Conservation (phyloP, 2,797 vertebrate genomes). For the Peromyscus attwateri region DNA sequence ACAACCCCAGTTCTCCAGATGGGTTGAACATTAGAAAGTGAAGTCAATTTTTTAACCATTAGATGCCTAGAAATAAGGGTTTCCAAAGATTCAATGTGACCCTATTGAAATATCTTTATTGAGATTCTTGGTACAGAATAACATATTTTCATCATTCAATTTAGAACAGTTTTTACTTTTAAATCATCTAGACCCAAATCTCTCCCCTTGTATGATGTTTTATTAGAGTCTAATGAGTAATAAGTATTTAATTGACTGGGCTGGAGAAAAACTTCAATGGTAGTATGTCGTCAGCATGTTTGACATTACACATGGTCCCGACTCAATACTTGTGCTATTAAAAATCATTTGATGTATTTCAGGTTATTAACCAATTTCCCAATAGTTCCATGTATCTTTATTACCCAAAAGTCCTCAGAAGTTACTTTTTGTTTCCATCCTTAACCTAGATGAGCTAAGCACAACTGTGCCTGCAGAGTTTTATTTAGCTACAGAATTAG, state of each 20-base stretch:
- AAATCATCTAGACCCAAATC: neutral
- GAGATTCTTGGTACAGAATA: neutral
- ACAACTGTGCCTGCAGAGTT: constrained; percentile 43
- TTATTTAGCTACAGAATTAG: constrained; percentile 79
- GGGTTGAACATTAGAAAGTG: neutral
- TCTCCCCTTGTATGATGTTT: neutral
- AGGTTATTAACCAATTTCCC: constrained; percentile 10
- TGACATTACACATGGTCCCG: neutral
- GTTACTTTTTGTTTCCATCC: constrained; percentile 23
- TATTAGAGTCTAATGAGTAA: constrained; percentile 18
- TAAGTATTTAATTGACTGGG: neutral
- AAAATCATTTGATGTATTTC: neutral
- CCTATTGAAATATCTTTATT: neutral
- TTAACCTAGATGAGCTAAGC: constrained; percentile 66
- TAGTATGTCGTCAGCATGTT: too few species aligned
- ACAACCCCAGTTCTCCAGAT: neutral
- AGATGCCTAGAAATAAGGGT: neutral
- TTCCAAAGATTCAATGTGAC: neutral
- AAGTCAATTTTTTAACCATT: neutral
- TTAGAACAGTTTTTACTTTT: constrained; percentile 33
- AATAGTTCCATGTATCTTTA: neutral
- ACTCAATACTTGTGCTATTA: neutral
- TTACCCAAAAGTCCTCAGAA: neutral
- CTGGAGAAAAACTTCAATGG: too few species aligned
- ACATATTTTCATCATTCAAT: neutral